Conservation (phyloP, 1,140 invertebrate genomes). For the Ditylenchus dipsaci region DNA sequence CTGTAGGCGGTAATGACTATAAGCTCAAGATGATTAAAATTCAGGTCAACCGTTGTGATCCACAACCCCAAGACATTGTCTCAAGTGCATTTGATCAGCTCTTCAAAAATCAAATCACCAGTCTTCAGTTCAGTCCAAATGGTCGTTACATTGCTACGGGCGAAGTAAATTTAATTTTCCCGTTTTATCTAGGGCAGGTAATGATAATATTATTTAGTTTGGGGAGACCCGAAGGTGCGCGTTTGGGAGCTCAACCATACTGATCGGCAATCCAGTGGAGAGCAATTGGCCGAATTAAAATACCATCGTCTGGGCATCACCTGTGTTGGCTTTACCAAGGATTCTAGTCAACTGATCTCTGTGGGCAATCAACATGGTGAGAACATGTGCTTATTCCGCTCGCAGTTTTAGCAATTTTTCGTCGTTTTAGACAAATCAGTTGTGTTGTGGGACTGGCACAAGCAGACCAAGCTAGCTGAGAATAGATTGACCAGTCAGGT, state of each 20-base stretch:
- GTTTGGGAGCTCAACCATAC: constrained; percentile 43
- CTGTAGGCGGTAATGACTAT: too few relatives aligned
- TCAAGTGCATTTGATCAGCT: constrained; percentile 44
- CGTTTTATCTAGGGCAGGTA: neutral
- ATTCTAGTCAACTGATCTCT: constrained; percentile 44
- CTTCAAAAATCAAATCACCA: constrained; percentile 43
- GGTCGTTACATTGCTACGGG: constrained; percentile 43
- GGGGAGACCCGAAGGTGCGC: constrained; percentile 45
- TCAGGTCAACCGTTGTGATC: constrained; percentile 49
- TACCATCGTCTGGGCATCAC: constrained; percentile 43
- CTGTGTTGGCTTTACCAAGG: constrained; percentile 43
- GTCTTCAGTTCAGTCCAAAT: constrained; percentile 42
- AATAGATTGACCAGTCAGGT: constrained; percentile 46
- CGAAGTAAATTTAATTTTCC: constrained; percentile 26
- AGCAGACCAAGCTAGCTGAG: constrained; percentile 40
- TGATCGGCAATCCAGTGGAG: constrained; percentile 21
- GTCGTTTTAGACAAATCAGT: constrained; percentile 39
- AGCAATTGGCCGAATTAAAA: constrained; percentile 42
- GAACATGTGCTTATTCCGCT: too few relatives aligned
- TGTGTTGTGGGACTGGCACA: constrained; percentile 46
- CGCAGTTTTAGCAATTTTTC: too few relatives aligned
- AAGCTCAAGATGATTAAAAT: too few relatives aligned
- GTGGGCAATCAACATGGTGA: constrained; percentile 45
- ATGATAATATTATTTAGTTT: constrained; percentile 17
- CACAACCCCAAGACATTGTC: constrained; percentile 33